Conservation (phyloP, 1,140 invertebrate species). For the Amyelois transitella region DNA sequence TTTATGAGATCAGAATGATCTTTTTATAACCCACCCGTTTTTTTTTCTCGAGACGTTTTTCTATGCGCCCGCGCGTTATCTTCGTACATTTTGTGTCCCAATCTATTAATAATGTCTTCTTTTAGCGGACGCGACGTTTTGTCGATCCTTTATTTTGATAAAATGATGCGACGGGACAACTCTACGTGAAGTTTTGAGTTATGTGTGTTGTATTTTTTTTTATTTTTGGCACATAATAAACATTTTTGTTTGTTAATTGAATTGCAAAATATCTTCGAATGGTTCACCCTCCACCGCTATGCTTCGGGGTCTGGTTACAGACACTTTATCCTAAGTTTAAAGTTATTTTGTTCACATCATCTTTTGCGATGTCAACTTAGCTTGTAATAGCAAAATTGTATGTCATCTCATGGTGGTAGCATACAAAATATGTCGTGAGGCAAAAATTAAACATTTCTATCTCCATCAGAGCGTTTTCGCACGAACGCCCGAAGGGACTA, state of each 20-base stretch:
- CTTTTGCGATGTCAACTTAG: no score
- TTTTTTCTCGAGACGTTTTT: constrained; percentile 35
- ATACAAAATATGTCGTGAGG: not conserved
- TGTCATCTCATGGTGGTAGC: not conserved
- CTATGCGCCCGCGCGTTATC: constrained; percentile 43
- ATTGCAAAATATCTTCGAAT: no score
- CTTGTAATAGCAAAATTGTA: no score
- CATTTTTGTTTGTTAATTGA: no score
- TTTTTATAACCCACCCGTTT: constrained; percentile 56
- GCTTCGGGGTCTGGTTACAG: no score
- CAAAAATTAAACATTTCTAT: no score
- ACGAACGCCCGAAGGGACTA: constrained; percentile 50
- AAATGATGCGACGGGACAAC: constrained; percentile 25
- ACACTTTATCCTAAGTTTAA: no score
- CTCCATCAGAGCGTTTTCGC: constrained; percentile 45
- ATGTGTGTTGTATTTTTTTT: not conserved
- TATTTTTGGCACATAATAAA: no score
- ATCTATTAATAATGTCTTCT: constrained; percentile 71
- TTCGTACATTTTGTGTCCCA: constrained; percentile 64
- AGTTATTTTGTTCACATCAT: no score
- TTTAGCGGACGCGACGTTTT: constrained; percentile 52
- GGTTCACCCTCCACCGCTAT: no score
- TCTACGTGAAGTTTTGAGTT: constrained; percentile 6
- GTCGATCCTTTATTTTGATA: constrained; percentile 44
- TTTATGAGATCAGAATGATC: constrained; percentile 68